Base-by-base conservation (phyloP, 2,113 vertebrate species). In the Ivindomyrus marchei region DNA sequence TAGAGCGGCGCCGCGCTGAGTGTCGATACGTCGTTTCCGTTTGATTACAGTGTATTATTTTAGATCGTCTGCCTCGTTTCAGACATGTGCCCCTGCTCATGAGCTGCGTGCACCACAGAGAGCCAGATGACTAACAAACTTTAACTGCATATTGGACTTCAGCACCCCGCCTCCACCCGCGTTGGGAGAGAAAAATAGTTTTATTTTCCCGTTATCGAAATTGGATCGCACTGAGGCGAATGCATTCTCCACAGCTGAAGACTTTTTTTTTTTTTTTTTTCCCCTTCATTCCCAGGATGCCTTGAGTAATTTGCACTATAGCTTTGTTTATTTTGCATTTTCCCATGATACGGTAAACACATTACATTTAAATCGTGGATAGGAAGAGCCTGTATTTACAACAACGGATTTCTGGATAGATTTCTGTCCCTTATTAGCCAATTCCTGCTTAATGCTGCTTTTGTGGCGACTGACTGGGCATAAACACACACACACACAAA, bases 201-300 rank as follows among this genome's bases (percentile, higher is more conserved):
- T 84, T 56, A 85, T 89, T 89, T 89, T 89, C 52, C 53, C 39
- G 52, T 89, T 89, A 84, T 80, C 77, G 24, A 85, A 89, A 85
- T 83, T 89, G 89, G 49, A 89, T 83, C 70, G 36, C 50, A 58
- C 49, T 8, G 50, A 84, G 89, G 74, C 36, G 15, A 47, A 89
- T 85, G 53, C n/a, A 36, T 89, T 89, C 74, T 89, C 50, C 13
- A 4, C 74, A n/a, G 88, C 70, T 89, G 66, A 89, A 88, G 66
- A 88, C 62, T 39, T 50, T 17, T 52, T 50, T 66, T 50, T 50
- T 31, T 31, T 50, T 46, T 53, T 2, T 13, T 27, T n/a, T 10
- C 31, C 31, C 36, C 36, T 19, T 19, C 74, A 80, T 80, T 88
- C 88, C 88, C 31, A 42, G 80, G 17, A 80, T 58, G 80, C 77